Percentiles rank a stretch among this genome's conserved stretches.
phyloP scores from a whole-genome alignment of 2,113 vertebrate genomes.

The Semicossyphus pulcher region DNA sequence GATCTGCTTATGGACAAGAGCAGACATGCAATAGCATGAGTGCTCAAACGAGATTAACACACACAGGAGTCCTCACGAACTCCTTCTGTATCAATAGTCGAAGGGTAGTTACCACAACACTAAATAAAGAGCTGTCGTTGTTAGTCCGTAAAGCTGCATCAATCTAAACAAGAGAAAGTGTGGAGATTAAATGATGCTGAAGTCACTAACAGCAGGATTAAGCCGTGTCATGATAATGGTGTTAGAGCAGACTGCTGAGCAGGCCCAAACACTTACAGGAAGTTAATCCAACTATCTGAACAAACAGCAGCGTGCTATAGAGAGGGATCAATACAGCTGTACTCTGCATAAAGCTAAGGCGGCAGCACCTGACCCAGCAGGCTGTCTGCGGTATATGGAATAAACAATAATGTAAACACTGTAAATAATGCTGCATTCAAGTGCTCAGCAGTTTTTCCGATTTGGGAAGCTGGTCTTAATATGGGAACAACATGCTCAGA shows the following conservation, averaged over 20 bases:
- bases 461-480: not conserved
- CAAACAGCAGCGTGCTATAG: conserved; percentile 37
- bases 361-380: not conserved
- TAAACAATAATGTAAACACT: not conserved
- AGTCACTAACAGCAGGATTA: not conserved
- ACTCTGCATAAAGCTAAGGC: conserved; percentile 31
- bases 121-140: not conserved
- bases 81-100: not conserved
- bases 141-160: not conserved
- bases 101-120: not conserved
- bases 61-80: not conserved
- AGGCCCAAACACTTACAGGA: conserved; percentile 34
- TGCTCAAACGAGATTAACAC: not conserved
- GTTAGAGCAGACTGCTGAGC: conserved; percentile 40
- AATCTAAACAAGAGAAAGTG: not conserved
- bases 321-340: conserved; percentile 44
- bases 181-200: not conserved
- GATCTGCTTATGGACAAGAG: conserved; percentile 48
- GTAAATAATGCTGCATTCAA: not conserved
- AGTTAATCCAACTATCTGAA: conserved; percentile 55
- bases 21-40: conserved; percentile 36
- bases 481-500: not conserved
- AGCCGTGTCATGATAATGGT: conserved; percentile 17
- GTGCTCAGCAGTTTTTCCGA: not conserved
- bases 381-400: not conserved